A percentile compares a stretch with the other conserved stretches of the same genome.
Evolutionary conservation across 2,113 vertebrate species (phyloP).

Genomic region (Psittacula cyanocephala): DNA sequence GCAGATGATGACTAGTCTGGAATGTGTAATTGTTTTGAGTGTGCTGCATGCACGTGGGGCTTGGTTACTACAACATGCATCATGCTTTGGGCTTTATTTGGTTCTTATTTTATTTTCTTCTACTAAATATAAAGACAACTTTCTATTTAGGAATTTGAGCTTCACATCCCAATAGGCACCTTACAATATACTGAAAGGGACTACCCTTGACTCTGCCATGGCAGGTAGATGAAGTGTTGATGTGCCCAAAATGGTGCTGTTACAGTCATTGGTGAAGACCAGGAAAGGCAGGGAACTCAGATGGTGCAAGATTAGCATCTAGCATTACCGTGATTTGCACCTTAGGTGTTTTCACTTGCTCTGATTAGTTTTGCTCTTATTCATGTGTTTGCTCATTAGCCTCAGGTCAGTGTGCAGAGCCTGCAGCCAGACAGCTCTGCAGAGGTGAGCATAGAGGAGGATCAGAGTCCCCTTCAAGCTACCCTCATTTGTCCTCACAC

Average conservation of each 20-base stretch:
- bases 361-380: background rate
- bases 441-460: background rate
- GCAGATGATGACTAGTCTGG: background rate
- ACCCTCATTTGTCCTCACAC: background rate
- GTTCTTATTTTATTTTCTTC: background rate
- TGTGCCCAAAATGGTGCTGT: background rate
- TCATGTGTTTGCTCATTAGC: background rate
- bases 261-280: background rate
- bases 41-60: background rate
- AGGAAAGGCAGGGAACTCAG: background rate
- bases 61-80: background rate
- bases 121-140: background rate
- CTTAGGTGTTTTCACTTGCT: background rate
- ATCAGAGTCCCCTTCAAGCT: background rate
- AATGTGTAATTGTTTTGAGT: background rate
- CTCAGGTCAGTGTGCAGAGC: background rate
- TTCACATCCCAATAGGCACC: background rate
- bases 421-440: background rate
- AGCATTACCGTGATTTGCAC: background rate
- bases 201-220: fast-evolving
- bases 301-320: background rate
- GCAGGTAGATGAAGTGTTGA: background rate
- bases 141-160: background rate
- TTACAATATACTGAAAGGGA: background rate
- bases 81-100: background rate